Conservation (phyloP, 2,888 invertebrate species). For the Erebia palarica region DNA sequence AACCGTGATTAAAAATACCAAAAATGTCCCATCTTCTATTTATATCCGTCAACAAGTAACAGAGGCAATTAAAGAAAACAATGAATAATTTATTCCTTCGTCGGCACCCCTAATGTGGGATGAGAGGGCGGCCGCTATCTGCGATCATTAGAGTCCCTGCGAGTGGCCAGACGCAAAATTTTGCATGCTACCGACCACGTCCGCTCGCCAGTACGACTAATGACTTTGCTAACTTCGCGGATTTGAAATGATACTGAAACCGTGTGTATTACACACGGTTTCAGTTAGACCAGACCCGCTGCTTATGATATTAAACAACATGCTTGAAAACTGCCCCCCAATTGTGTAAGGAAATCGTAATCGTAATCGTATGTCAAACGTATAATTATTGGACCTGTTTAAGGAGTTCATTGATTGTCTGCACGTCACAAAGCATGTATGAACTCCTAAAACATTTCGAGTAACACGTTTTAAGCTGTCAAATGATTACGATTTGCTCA, state of each 20-base stretch:
- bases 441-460: too few species aligned
- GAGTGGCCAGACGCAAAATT: constrained; percentile 68
- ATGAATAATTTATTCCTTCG: constrained; percentile 23
- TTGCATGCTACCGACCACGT: constrained; percentile 72
- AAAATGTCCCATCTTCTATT: background rate
- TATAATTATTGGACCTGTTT: too few species aligned
- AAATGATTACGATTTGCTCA: too few species aligned
- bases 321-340: background rate
- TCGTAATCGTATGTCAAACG: too few species aligned
- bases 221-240: constrained; percentile 45
- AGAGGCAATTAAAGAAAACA: constrained; percentile 21
- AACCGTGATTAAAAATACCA: background rate
- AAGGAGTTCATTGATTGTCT: too few species aligned
- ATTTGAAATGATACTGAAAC: constrained; percentile 32
- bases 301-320: constrained; percentile 10
- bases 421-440: too few species aligned
- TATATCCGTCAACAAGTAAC: background rate
- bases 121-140: constrained; percentile 63
- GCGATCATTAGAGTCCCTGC: constrained; percentile 71
- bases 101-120: constrained; percentile 59
- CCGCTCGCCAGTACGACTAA: constrained; percentile 52
- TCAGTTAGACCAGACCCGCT: too few species aligned
- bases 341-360: too few species aligned
- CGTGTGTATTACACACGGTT: constrained; percentile 1
- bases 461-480: too few species aligned